A percentile compares a stretch with the other conserved stretches of the same genome.
These are phyloP conservation scores for Melipona bicolor DNA, from an alignment of 2,888 invertebrate species.

Conservation along the genomic window DNA sequence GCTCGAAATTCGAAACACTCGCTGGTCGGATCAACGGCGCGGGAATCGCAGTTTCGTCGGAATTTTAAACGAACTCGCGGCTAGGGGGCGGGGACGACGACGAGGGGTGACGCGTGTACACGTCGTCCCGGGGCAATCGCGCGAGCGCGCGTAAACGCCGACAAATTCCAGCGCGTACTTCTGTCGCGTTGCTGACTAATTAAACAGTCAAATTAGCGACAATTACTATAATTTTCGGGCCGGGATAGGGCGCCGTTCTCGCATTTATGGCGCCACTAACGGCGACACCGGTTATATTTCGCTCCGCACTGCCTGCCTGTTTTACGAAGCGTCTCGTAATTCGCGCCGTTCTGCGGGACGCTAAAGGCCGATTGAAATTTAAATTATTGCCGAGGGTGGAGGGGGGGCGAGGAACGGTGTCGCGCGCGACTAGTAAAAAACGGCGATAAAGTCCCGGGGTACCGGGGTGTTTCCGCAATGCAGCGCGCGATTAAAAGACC, in stretches of 20 bases:
- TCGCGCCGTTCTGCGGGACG: conserved; percentile 28
- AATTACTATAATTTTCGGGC: conserved; percentile 65
- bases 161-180: conserved; percentile 42
- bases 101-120: background rate
- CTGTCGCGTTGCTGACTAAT: conserved; percentile 49
- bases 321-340: conserved; percentile 57
- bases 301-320: conserved; percentile 26
- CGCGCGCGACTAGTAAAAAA: conserved; percentile 45
- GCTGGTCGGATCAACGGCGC: background rate
- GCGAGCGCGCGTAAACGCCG: conserved; percentile 9
- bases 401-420: background rate
- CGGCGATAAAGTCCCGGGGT: conserved; percentile 43
- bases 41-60: background rate
- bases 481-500: conserved; percentile 58
- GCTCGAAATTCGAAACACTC: background rate
- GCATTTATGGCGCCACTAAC: conserved; percentile 49
- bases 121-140: conserved; percentile 4
- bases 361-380: conserved; percentile 55
- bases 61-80: conserved; percentile 17
- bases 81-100: background rate
- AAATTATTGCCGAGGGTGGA: conserved; percentile 22
- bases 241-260: conserved; percentile 40
- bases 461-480: conserved; percentile 32
- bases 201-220: conserved; percentile 65
- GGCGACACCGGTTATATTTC: conserved; percentile 42